Evolutionary conservation across 2,113 vertebrate genomes (phyloP).

Genomic region (Anoplopoma fimbria): DNA sequence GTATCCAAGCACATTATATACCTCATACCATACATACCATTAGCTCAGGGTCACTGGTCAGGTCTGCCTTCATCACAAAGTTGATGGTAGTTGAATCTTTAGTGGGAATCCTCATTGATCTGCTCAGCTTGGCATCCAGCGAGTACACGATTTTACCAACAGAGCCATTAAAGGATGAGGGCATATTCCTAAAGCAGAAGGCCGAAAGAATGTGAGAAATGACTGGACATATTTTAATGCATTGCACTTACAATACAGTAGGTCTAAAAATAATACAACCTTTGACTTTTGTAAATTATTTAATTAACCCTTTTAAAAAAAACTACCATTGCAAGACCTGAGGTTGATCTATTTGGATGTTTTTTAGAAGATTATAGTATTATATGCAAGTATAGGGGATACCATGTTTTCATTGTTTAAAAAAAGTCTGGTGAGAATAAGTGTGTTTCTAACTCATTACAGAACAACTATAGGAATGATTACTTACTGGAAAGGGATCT

Average conservation of each 20-base stretch:
- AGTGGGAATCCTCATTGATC: conserved; percentile 72
- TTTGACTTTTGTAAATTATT: not conserved
- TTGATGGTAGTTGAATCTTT: conserved; percentile 66
- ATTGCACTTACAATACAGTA: not conserved
- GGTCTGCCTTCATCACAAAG: conserved; percentile 58
- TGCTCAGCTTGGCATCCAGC: conserved; percentile 72
- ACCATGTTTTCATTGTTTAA: not conserved
- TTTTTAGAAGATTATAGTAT: not conserved
- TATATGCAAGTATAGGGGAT: not conserved
- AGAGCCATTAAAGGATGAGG: conserved; percentile 69
- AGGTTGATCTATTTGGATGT: not conserved
- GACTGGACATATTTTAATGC: not conserved
- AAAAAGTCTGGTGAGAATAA: not conserved
- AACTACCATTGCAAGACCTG: not conserved
- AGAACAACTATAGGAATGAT: not conserved
- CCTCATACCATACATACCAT: no score
- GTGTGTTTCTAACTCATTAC: not conserved
- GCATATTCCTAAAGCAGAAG: conserved; percentile 63
- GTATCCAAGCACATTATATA: not conserved
- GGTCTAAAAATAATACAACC: not conserved
- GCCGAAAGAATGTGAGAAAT: not conserved
- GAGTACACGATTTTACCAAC: conserved; percentile 76
- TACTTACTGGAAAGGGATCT: conserved; percentile 78
- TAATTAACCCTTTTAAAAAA: not conserved
- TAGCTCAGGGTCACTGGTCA: conserved; percentile 24